These are phyloP conservation scores for Orestias chungarensis DNA, from an alignment of 2,797 vertebrate species.

Conservation along the genomic window DNA sequence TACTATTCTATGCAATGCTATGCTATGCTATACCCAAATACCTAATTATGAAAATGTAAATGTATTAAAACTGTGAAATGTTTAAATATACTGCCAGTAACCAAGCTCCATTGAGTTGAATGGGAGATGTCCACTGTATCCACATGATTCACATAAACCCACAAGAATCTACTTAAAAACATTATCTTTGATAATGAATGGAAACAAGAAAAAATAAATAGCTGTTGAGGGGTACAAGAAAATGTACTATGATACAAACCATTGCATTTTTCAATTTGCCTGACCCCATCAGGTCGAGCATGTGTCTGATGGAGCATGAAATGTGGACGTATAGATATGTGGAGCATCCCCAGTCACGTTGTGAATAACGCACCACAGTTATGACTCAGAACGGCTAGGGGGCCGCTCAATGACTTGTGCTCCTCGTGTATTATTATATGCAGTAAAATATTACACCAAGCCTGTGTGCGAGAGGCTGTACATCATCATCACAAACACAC, in stretches of 20 bases:
- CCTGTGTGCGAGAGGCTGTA: slow-evolving; percentile 13
- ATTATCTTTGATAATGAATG: slow-evolving; percentile 16
- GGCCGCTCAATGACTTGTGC: slow-evolving; percentile 46
- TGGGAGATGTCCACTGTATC: too few relatives aligned
- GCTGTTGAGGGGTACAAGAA: slow-evolving; percentile 13
- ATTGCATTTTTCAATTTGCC: slow-evolving; percentile 42
- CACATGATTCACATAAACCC: slow-evolving; percentile 13
- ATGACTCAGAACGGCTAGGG: slow-evolving; percentile 13
- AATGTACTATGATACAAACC: slow-evolving; percentile 48
- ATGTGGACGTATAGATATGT: slow-evolving; percentile 30
- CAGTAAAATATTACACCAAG: slow-evolving; percentile 31
- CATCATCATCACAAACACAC: not conserved
- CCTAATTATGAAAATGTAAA: too few relatives aligned
- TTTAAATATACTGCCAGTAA: too few relatives aligned
- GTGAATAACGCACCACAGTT: slow-evolving; percentile 35
- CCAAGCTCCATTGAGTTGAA: too few relatives aligned
- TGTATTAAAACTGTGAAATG: too few relatives aligned
- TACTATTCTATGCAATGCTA: too few relatives aligned
- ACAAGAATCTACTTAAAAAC: slow-evolving; percentile 13
- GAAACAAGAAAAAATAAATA: slow-evolving; percentile 14
- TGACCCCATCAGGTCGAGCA: slow-evolving; percentile 34
- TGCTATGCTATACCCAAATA: too few relatives aligned
- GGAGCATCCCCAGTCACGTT: slow-evolving; percentile 14
- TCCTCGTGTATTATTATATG: slow-evolving; percentile 42
- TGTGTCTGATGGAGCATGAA: slow-evolving; percentile 27